Evolutionary conservation across 1,140 invertebrate genomes (phyloP).

Genomic region (Trachelipus rathkii): DNA sequence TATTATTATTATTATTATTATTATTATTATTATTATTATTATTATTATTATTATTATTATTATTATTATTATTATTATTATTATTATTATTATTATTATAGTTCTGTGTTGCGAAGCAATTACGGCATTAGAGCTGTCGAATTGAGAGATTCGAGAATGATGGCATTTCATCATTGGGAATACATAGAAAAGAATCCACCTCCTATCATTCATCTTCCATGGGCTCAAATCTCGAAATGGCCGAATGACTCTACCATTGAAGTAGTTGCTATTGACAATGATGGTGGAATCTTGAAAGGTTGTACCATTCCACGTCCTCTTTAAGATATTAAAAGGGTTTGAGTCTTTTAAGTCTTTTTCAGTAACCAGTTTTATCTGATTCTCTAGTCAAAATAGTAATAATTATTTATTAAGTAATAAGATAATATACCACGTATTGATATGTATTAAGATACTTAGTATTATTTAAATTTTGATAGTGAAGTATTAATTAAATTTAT

Average conservation of each 20-base stretch:
- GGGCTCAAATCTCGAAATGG: conserved; percentile 39
- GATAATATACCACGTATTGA: too few relatives aligned
- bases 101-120: conserved; percentile 39
- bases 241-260: conserved; percentile 7
- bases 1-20: too few relatives aligned
- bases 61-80: too few relatives aligned
- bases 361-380: too few relatives aligned
- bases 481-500: too few relatives aligned
- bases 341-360: too few relatives aligned
- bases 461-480: too few relatives aligned
- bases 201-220: conserved; percentile 41
- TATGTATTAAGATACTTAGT: too few relatives aligned
- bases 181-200: conserved; percentile 37
- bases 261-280: neutral
- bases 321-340: neutral
- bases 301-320: conserved; percentile 1
- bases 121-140: conserved; percentile 38
- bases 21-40: too few relatives aligned
- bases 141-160: conserved; percentile 38
- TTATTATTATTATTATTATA: neutral
- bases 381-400: too few relatives aligned
- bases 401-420: too few relatives aligned
- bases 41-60: too few relatives aligned
- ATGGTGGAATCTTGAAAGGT: neutral
- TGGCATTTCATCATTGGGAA: conserved; percentile 45